Base-by-base conservation (phyloP, 1,140 invertebrate genomes). In the Araneus ventricosus region DNA sequence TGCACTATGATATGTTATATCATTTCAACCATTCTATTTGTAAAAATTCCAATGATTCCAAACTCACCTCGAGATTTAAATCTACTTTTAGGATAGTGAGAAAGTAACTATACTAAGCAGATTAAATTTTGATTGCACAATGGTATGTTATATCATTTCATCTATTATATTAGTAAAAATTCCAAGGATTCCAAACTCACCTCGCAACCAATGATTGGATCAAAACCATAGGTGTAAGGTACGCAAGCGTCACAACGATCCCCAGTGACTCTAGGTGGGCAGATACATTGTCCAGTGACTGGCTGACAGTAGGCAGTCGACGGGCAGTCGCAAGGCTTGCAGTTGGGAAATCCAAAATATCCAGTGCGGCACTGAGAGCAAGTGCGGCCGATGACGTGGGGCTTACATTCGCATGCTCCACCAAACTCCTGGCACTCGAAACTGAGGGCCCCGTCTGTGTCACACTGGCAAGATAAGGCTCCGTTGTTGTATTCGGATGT, bases 311-410 rank as follows among this genome's bases (percentile, higher is more conserved):
- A 96, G 2, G 98, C 97, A 1, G 97, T 97, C 0, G 97, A 97
- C 0, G 98, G 98, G 95, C 98, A 99, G 89, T 97, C 96, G 94
- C 98, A 99, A 0, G 97, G 97, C 94, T 97, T 75, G 95, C 99
- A 99, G 94, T 99, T 97, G 0, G 99, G 99, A 95, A 99, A 99
- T 1, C 98, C 98, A 95, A 97, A 99, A 95, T 97, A 99, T 1
- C 99, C 99, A 17, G 98, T 98, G 93, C 97, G 97, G 95, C 99
- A 99, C 24, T 97, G 96, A 63, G 97, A 97, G 95, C 99, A 99
- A 37, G 97, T 97, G 80, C 99, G 96, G 63, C 99, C 99, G 94
- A 99, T 99, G 0, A 99, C 97, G 95, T 99, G 98, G 0, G 97
- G 96, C 94, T 97, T 98, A 95, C 99, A 99, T 0, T 97, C 96